These are phyloP conservation scores for Lasioglossum figueresi DNA, from an alignment of 2,888 invertebrate genomes.

Conservation along the genomic window DNA sequence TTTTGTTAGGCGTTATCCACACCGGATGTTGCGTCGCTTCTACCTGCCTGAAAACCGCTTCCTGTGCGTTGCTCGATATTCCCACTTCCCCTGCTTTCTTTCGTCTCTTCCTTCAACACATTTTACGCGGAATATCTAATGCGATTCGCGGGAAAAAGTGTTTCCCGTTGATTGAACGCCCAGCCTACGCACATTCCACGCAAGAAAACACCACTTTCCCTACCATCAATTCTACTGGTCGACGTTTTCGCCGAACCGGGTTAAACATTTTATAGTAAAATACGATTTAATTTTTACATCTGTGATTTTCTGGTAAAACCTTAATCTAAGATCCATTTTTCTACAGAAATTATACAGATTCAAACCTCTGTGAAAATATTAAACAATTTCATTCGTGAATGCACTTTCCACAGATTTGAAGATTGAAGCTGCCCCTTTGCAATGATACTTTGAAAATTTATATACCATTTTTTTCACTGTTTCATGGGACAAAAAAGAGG, in stretches of 20 bases:
- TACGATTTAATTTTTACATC: neutral
- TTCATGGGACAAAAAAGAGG: too few species aligned
- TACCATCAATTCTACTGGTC: neutral
- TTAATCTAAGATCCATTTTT: neutral
- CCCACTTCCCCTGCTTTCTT: conserved; percentile 45
- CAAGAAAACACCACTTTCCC: neutral
- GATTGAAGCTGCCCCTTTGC: too few species aligned
- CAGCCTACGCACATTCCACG: neutral
- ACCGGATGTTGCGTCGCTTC: conserved; percentile 80
- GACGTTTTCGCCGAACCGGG: neutral
- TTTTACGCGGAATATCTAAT: conserved; percentile 37
- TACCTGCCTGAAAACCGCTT: conserved; percentile 78
- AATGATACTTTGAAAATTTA: too few species aligned
- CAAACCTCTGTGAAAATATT: too few species aligned
- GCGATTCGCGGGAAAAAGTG: conserved; percentile 14
- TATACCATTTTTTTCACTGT: too few species aligned
- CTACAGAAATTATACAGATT: too few species aligned
- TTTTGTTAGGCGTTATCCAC: conserved; percentile 81
- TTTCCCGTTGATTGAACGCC: conserved; percentile 19
- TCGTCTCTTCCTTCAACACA: conserved; percentile 32
- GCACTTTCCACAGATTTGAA: too few species aligned
- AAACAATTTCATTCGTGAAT: too few species aligned
- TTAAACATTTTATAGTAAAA: neutral
- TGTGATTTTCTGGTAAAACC: neutral
- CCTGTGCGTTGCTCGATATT: conserved; percentile 72